phyloP scores from a whole-genome alignment of 2,888 invertebrate species.

The Apodemia duryi region DNA sequence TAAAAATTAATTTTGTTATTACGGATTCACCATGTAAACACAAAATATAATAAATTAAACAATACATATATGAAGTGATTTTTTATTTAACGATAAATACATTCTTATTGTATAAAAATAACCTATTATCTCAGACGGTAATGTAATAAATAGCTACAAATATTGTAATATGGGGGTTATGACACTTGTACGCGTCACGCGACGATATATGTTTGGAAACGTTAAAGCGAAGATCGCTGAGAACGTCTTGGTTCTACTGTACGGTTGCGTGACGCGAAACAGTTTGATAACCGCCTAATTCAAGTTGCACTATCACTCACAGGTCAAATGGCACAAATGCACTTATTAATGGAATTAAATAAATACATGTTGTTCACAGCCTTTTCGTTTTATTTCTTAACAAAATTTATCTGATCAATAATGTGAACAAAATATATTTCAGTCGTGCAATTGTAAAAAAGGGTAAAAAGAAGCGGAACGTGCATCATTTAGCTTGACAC shows the following conservation, averaged over 20 bases:
- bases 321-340: slow-evolving; percentile 22
- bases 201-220: too few relatives aligned
- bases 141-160: slow-evolving; percentile 19
- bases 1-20: too few relatives aligned
- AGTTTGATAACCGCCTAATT: neutral
- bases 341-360: slow-evolving; percentile 21
- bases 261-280: too few relatives aligned
- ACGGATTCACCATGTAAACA: too few relatives aligned
- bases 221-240: too few relatives aligned
- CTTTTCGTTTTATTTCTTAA: slow-evolving; percentile 19
- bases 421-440: slow-evolving; percentile 26
- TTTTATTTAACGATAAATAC: slow-evolving; percentile 36
- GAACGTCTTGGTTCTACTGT: too few relatives aligned
- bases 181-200: too few relatives aligned
- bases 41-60: too few relatives aligned
- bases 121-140: slow-evolving; percentile 47
- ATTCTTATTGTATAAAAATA: slow-evolving; percentile 45
- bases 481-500: neutral
- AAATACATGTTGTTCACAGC: slow-evolving; percentile 58
- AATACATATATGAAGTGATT: neutral
- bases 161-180: neutral
- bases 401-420: neutral
- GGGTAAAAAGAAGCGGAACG: neutral
- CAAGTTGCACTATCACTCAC: slow-evolving; percentile 21
- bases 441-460: slow-evolving; percentile 13